These are phyloP conservation scores for Carlito syrichta DNA, from an alignment of 2,113 vertebrate species.

Conservation along the genomic window DNA sequence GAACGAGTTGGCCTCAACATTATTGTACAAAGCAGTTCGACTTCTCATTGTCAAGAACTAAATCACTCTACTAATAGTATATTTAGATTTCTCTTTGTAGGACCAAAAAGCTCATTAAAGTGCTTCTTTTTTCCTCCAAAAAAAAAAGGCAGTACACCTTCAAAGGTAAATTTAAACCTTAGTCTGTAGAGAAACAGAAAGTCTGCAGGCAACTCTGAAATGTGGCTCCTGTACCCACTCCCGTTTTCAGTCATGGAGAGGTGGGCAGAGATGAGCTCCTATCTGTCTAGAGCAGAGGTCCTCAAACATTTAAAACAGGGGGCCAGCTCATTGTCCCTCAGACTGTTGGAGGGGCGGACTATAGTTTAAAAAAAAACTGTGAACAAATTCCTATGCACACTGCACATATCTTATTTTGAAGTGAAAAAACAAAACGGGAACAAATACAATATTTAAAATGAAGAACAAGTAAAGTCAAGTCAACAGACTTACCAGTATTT, in stretches of 20 bases:
- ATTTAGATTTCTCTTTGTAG: slow-evolving; percentile 17
- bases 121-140: background rate
- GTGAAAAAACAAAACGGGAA: too few relatives aligned
- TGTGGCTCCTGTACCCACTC: background rate
- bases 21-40: background rate
- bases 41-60: background rate
- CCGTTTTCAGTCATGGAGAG: background rate
- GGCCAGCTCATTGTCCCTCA: too few relatives aligned
- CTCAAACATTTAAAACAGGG: too few relatives aligned
- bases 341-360: too few relatives aligned
- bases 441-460: too few relatives aligned
- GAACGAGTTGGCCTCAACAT: background rate
- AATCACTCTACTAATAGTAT: background rate
- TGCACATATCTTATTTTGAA: too few relatives aligned
- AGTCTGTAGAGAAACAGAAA: background rate
- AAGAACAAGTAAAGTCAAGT: too few relatives aligned
- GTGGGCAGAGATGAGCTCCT: background rate
- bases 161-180: background rate
- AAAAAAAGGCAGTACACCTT: background rate
- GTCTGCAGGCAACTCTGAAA: background rate
- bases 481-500: too few relatives aligned
- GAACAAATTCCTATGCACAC: too few relatives aligned
- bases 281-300: background rate
- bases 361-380: too few relatives aligned
- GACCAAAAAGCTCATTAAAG: background rate